phyloP scores from a whole-genome alignment of 2,888 invertebrate genomes.

The Leptinotarsa juncta region DNA sequence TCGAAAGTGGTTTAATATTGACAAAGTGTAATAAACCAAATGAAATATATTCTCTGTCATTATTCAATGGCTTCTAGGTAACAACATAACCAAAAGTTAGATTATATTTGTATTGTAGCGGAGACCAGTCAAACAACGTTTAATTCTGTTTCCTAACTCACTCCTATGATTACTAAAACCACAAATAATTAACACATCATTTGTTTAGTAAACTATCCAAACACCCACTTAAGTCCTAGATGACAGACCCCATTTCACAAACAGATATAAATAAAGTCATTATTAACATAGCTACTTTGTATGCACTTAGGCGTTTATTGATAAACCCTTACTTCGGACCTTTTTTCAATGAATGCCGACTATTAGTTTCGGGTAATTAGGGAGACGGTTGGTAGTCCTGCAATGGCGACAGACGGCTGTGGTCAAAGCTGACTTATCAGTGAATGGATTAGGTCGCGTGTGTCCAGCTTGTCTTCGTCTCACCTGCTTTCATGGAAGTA shows the following conservation, averaged over 20 bases:
- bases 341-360: conserved; percentile 34
- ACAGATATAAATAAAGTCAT: conserved; percentile 25
- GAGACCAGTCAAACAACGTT: no score
- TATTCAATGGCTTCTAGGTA: no score
- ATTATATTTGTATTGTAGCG: no score
- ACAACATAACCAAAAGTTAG: no score
- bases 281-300: conserved; percentile 22
- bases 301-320: conserved; percentile 27
- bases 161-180: background rate
- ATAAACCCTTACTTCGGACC: conserved; percentile 25
- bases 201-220: conserved; percentile 2
- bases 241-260: conserved; percentile 24
- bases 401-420: conserved; percentile 47
- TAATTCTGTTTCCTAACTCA: background rate
- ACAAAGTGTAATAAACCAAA: no score
- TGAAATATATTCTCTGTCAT: no score
- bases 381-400: conserved; percentile 44
- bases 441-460: conserved; percentile 59
- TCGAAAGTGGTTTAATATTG: no score
- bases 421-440: conserved; percentile 56
- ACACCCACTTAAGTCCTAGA: background rate
- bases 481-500: conserved; percentile 36
- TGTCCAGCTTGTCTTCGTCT: conserved; percentile 47
- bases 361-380: conserved; percentile 48
- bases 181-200: conserved; percentile 20